Evolutionary conservation across 2,888 invertebrate genomes (phyloP), one percentile per base, ranked within the genome.

Genomic region (Hirtodrosophila cameraria): DNA sequence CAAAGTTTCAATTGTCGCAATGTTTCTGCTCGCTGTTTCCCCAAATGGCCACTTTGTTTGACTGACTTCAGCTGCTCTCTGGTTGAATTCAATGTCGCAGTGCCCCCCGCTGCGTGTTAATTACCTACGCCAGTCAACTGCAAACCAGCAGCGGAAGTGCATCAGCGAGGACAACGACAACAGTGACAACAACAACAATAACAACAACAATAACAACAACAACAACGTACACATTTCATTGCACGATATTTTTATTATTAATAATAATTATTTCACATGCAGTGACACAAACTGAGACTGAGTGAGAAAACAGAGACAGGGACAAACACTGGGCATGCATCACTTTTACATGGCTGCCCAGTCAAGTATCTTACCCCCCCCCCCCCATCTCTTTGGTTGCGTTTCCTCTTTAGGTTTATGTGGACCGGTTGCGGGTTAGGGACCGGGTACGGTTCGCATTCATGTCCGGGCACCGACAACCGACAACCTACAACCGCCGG

Each of bases 181-280:
- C 35, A 11, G 2, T 20, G 35, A 8, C 18, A 31, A n/a, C 31
- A 20, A 20, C 33, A 39, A 1, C 28, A 39, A 30, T 7, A 41
- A 9, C 38, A 18, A 11, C 16, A 46, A 16, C 41, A 13, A 6
- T 43, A 38, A 11, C 36, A 49, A 11, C 33, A 43, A n/a, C 45
- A 46, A n/a, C 48, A 43, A 45, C 46, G 54, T 36, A 50, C 39
- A 45, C 42, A 42, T 54, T 54, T 65, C 64, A 64, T 74, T 50
- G 48, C 70, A 70, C 43, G 41, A 85, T 80, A 61, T 80, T 74
- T 87, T 87, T 87, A 67, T 84, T 79, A 79, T 64, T 75, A 75
- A 79, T 75, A 75, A 79, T 87, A 87, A 80, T 80, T 64, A 80
- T 87, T 77, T 85, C 58, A 45, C 75, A 78, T 63, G 60, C 87